Conservation (phyloP, 2,888 invertebrate genomes). For the Apoda limacodes region DNA sequence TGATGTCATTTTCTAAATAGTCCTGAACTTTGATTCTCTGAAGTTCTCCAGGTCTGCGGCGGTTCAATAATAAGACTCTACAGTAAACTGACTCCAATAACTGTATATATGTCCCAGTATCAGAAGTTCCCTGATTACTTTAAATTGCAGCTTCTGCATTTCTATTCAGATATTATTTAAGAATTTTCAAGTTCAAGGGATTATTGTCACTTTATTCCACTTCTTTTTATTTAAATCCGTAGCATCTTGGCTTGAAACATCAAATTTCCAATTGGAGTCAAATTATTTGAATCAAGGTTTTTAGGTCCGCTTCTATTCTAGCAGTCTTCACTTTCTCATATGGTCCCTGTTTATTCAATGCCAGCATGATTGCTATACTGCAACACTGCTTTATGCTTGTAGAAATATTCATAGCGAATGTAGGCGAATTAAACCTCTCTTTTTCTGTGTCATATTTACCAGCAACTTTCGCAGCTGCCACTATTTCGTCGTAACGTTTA, state of each 20-base stretch:
- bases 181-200: conserved; percentile 19
- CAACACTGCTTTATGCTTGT: conserved; percentile 26
- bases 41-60: conserved; percentile 22
- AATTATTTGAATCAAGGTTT: conserved; percentile 19
- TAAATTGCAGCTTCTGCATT: conserved; percentile 12
- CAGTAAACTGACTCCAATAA: conserved; percentile 23
- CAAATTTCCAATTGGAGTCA: conserved; percentile 20
- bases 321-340: conserved; percentile 18
- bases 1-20: conserved; percentile 17
- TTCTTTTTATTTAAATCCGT: conserved; percentile 22
- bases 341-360: conserved; percentile 20
- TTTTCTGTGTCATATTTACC: conserved; percentile 18
- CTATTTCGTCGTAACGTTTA: conserved; percentile 19
- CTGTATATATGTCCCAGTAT: conserved; percentile 17
- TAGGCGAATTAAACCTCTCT: conserved; percentile 21
- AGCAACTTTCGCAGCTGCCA: conserved; percentile 17
- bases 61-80: conserved; percentile 21
- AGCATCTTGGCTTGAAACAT: conserved; percentile 23
- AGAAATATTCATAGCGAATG: conserved; percentile 24
- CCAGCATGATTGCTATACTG: conserved; percentile 22
- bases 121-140: conserved; percentile 15
- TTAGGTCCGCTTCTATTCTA: conserved; percentile 20
- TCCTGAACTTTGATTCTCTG: conserved; percentile 20
- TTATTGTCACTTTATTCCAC: conserved; percentile 24
- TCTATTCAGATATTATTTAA: conserved; percentile 15